Percentiles rank a stretch among this genome's conserved stretches.
These are phyloP conservation scores for Anthopleura sola DNA, from an alignment of 64 coral and sea anemone genomes.

Conservation along the genomic window DNA sequence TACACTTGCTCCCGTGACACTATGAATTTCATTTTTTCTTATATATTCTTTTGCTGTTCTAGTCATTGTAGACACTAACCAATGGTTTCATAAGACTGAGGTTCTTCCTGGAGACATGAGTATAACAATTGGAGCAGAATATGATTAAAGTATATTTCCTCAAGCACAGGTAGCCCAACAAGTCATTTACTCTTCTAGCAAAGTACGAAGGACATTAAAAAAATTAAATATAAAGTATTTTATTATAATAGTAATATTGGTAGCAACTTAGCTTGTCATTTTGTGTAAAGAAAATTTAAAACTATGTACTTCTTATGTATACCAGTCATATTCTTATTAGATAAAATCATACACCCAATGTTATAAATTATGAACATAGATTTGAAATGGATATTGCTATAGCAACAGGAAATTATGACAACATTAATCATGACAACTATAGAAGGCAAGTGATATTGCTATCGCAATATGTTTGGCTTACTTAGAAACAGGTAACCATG, in stretches of 20 bases:
- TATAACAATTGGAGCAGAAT: constrained; percentile 97
- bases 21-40: no score
- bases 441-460: neutral
- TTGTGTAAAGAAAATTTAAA: neutral
- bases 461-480: no score
- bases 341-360: neutral
- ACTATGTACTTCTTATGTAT: neutral
- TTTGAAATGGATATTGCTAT: neutral
- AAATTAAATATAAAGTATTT: neutral
- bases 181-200: neutral
- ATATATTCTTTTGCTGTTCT: constrained; percentile 31
- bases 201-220: neutral
- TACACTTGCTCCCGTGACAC: no score
- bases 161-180: no score
- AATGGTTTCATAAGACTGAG: constrained; percentile 91
- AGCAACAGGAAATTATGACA: neutral
- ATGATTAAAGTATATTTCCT: constrained; percentile 63
- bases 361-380: neutral
- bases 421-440: neutral
- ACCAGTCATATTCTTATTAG: neutral
- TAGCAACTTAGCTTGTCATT: neutral
- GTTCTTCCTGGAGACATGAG: constrained; percentile 91
- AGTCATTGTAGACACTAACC: constrained; percentile 97
- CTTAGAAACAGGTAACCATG: no score
- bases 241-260: neutral